Evolutionary conservation across 2,113 vertebrate species (phyloP), one percentile per base, ranked within the genome.

Genomic region (Dolichallabes microphthalmus): DNA sequence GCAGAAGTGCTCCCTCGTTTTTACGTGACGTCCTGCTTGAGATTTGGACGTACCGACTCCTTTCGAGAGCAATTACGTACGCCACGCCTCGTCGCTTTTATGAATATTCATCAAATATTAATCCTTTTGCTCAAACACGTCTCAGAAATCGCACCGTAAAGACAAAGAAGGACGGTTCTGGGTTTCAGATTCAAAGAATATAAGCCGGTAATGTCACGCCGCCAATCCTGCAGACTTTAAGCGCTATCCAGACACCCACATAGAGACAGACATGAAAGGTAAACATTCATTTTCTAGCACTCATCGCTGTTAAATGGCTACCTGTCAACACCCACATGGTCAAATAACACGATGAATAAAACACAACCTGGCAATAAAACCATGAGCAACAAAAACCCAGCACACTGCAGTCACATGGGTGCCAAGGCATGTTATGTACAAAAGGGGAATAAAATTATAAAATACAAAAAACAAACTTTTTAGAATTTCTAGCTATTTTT

Each of bases 81-180:
- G 39, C n/a, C 53, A 9, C 63, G n/a, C 83, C 84, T 69, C 30
- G 74, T 81, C 45, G 69, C 82, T 58, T 84, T 84, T 86, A 82
- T 84, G 77, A 77, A 86, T 45, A 64, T 82, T 86, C 45, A 82
- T 88, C 77, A 82, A 85, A 85, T 87, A 88, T 88, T 83, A 57
- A 86, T 84, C 60, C 61, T 68, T 52, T 80, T 83, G 82, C 35
- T 61, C 39, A 80, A 87, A 39, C 32, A 17, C 45, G n/a, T 53
- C 52, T 58, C 68, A 57, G 25, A 74, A 55, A 83, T 85, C 80
- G 69, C 80, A 61, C 75, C 66, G 58, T 14, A 82, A 45, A 39
- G n/a, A 61, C 52, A 83, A 81, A 32, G n/a, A 64, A 25, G 2
- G 78, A n/a, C 14, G 30, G 35, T 83, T 68, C 86, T 69, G 60